Base-by-base conservation (phyloP, 2,888 invertebrate species). In the Scaptomyza reducta region DNA sequence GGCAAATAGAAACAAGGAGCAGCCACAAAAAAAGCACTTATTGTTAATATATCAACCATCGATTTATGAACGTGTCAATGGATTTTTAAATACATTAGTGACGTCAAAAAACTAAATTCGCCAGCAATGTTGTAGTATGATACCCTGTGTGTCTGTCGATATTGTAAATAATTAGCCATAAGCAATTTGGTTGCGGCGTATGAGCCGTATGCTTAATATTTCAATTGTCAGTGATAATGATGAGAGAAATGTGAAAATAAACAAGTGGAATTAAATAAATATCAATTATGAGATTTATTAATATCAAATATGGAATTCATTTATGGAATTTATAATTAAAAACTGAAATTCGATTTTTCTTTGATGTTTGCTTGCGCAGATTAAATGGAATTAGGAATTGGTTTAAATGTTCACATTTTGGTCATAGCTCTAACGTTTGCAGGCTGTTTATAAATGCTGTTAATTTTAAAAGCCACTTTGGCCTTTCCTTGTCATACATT, bases 11-110 rank as follows among this genome's bases (percentile, higher is more conserved):
- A 68, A 45, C 38, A 42, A 22, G 44, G 58, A 40, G 38, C 42
- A 56, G 65, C 65, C 62, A 60, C 62, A 73, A 75, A 51, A 60
- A 86, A 73, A 73, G 56, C 83, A 88, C 79, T 84, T 84, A 86
- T 88, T 64, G 71, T 54, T 83, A 82, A 86, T 84, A 84, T 86
- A 83, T 84, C 83, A 87, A 73, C 68, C 49, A 66, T 69, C 83
- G 70, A 88, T 88, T 84, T 84, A 84, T 88, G 83, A 88, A 83
- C 73, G 88, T 84, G 83, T 84, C 88, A 84, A 84, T 83, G 69
- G 86, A 84, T 83, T 77, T 63, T 71, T 69, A 72, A 79, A 72
- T 73, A 67, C 50, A 59, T 58, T 58, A 40, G 82, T 83, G 82
- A 87, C 87, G 87, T 83, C 82, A 87, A 65, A 61, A 41, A 45